A percentile compares a stretch with the other conserved stretches of the same genome.
These are phyloP conservation scores for Phrynocephalus vlangalii DNA, from an alignment of 2,797 vertebrate genomes.

Conservation along the genomic window DNA sequence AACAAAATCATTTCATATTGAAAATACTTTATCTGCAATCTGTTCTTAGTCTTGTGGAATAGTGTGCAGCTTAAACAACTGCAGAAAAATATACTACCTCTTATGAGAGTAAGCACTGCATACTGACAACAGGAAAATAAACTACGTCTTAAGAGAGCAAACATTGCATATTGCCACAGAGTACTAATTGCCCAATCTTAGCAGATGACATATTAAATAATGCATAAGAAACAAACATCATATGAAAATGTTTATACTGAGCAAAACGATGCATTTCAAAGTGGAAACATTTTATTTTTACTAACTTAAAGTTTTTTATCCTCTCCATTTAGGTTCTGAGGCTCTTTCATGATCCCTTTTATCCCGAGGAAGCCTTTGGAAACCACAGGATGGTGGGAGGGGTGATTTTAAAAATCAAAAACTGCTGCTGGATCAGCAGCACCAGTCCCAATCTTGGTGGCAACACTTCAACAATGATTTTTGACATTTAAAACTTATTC, in stretches of 20 bases:
- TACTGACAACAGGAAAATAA: neutral
- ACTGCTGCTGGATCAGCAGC: no score
- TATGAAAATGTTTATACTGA: constrained; percentile 42
- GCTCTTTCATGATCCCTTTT: no score
- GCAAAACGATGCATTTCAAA: no score
- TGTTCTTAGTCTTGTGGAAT: neutral
- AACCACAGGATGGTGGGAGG: no score
- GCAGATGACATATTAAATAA: constrained; percentile 16
- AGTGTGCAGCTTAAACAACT: neutral
- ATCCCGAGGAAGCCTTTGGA: no score
- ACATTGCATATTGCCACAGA: constrained; percentile 9
- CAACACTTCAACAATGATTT: no score
- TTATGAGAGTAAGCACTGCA: neutral
- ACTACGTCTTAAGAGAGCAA: neutral
- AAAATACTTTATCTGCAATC: neutral
- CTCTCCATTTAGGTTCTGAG: no score
- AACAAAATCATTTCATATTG: constrained; percentile 41
- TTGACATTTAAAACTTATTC: no score
- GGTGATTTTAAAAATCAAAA: no score
- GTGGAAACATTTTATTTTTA: no score
- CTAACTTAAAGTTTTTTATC: no score
- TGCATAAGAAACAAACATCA: constrained; percentile 45
- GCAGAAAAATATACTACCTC: neutral
- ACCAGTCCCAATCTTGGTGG: no score
- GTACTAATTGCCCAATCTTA: neutral